These are phyloP conservation scores for Trichogramma dendrolimi DNA, from an alignment of 2,888 invertebrate genomes.

Conservation along the genomic window DNA sequence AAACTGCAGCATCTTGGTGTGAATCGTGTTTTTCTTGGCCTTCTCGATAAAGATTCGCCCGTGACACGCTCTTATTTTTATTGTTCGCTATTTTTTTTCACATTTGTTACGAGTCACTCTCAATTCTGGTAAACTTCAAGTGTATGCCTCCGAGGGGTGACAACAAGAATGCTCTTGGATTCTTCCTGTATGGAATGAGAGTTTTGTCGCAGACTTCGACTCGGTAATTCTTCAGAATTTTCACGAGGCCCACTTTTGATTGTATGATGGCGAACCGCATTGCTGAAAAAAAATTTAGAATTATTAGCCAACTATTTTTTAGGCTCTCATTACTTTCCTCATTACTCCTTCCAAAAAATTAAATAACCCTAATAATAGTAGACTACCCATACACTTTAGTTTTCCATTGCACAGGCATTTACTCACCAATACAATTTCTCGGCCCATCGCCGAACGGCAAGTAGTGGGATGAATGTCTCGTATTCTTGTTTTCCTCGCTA, in stretches of 20 bases:
- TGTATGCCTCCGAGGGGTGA: constrained; percentile 39
- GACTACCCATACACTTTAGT: not conserved
- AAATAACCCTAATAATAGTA: too few relatives aligned
- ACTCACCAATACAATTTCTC: constrained; percentile 40
- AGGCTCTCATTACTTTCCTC: too few relatives aligned
- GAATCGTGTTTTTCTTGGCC: too few relatives aligned
- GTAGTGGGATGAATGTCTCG: constrained; percentile 34
- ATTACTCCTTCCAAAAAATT: too few relatives aligned
- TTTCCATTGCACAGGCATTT: not conserved
- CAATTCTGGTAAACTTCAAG: constrained; percentile 36
- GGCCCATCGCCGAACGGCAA: constrained; percentile 39
- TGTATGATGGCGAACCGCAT: constrained; percentile 43
- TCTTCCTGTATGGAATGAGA: constrained; percentile 34
- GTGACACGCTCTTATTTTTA: too few relatives aligned
- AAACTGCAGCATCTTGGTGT: too few relatives aligned
- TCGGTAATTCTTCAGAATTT: constrained; percentile 43
- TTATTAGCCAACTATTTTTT: not conserved
- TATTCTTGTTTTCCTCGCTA: constrained; percentile 26
- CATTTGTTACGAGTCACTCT: too few relatives aligned
- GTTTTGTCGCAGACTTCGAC: constrained; percentile 44
- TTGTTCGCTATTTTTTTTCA: too few relatives aligned
- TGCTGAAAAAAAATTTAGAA: constrained; percentile 29
- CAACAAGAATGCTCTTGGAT: constrained; percentile 35
- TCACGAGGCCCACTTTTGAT: constrained; percentile 47
- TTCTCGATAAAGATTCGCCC: too few relatives aligned